These are phyloP conservation scores for Zaprionus inermis DNA, from an alignment of 1,140 invertebrate genomes.

Conservation along the genomic window DNA sequence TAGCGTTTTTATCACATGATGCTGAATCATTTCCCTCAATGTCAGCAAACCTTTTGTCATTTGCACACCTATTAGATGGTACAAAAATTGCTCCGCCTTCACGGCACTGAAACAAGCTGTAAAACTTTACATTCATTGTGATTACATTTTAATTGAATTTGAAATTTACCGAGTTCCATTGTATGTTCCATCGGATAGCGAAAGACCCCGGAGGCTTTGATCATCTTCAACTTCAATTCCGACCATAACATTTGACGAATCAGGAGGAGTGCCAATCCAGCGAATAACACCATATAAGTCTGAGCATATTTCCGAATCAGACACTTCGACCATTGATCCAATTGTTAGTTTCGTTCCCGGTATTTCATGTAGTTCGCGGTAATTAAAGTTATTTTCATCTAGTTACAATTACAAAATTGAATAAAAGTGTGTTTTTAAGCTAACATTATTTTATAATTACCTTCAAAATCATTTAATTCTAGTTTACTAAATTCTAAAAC, in stretches of 20 bases:
- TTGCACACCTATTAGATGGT: conserved; percentile 89
- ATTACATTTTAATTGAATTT: not conserved
- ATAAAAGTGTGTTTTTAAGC: not conserved
- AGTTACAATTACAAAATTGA: conserved; percentile 16
- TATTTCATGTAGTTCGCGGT: conserved; percentile 62
- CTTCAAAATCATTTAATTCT: conserved; percentile 23
- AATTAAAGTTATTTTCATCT: conserved; percentile 40
- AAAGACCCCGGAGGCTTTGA: conserved; percentile 85
- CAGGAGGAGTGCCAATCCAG: conserved; percentile 90
- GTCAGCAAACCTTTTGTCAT: conserved; percentile 91
- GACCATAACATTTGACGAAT: conserved; percentile 83
- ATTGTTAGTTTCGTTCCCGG: conserved; percentile 87
- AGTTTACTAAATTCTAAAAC: conserved; percentile 73
- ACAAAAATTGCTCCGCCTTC: conserved; percentile 90
- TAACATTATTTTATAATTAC: conserved; percentile 12
- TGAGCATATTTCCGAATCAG: conserved; percentile 70
- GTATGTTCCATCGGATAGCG: conserved; percentile 91
- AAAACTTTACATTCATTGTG: not conserved
- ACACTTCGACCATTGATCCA: conserved; percentile 91
- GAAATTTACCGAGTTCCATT: conserved; percentile 85
- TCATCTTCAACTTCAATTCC: conserved; percentile 90
- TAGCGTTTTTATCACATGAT: conserved; percentile 46
- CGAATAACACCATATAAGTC: conserved; percentile 91
- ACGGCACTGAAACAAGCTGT: conserved; percentile 69
- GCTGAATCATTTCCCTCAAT: conserved; percentile 61